Conservation (phyloP, 1,140 invertebrate genomes). For the Zophobas atratus region DNA sequence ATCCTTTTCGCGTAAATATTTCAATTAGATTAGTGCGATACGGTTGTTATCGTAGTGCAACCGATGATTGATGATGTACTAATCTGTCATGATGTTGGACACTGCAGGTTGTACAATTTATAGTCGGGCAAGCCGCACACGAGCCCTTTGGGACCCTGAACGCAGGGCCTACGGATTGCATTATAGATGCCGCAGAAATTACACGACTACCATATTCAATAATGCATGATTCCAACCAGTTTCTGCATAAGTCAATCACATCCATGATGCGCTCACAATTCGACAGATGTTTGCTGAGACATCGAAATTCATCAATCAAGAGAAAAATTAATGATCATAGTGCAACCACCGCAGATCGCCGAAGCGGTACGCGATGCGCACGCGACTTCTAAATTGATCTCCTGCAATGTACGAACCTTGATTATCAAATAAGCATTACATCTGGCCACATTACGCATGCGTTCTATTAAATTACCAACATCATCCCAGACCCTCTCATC, state of each 20-base stretch:
- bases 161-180: constrained; percentile 32
- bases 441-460: constrained; percentile 21
- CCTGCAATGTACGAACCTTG: constrained; percentile 5
- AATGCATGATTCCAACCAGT: constrained; percentile 39
- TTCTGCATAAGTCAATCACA: constrained; percentile 27
- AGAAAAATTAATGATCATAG: constrained; percentile 33
- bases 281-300: constrained; percentile 24
- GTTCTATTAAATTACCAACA: constrained; percentile 6
- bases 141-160: constrained; percentile 50
- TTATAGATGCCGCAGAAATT: constrained; percentile 49
- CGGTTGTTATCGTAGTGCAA: constrained; percentile 58
- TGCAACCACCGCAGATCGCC: not conserved
- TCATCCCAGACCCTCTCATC: constrained; percentile 24
- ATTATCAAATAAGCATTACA: constrained; percentile 22
- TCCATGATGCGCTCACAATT: not conserved
- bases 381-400: constrained; percentile 42
- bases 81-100: constrained; percentile 66
- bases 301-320: constrained; percentile 24
- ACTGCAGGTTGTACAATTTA: constrained; percentile 65
- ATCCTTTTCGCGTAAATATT: constrained; percentile 60
- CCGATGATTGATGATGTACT: constrained; percentile 67
- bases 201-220: constrained; percentile 45
- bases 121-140: constrained; percentile 56
- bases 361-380: constrained; percentile 12
- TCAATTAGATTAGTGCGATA: constrained; percentile 63